A percentile compares a stretch with the other conserved stretches of the same genome.
These are phyloP conservation scores for Dicrostonyx torquatus DNA, from an alignment of 2,797 vertebrate species.

Conservation along the genomic window DNA sequence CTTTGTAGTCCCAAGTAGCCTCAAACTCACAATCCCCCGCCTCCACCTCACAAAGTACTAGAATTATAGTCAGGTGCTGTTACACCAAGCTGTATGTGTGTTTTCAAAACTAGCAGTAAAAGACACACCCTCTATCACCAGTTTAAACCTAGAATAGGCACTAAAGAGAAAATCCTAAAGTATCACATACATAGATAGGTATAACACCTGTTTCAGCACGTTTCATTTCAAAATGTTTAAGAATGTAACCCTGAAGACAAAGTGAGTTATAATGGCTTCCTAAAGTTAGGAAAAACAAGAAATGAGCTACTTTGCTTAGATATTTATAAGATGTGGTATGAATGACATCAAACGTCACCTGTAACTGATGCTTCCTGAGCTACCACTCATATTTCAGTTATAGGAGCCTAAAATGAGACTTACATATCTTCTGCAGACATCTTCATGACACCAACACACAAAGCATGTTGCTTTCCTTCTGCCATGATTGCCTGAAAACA, in stretches of 20 bases:
- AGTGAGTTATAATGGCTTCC: conserved; percentile 31
- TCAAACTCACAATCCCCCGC: not conserved
- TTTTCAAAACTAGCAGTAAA: conserved; percentile 68
- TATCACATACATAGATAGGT: conserved; percentile 31
- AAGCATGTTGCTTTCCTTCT: conserved; percentile 97
- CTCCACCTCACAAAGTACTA: not conserved
- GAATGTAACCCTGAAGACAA: conserved; percentile 28
- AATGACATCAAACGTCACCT: conserved; percentile 61
- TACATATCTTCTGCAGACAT: conserved; percentile 97
- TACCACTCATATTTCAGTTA: conserved; percentile 41
- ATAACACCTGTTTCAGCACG: conserved; percentile 52
- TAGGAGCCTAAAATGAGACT: conserved; percentile 64
- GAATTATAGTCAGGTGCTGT: not conserved
- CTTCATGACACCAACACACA: conserved; percentile 99
- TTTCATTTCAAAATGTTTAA: conserved; percentile 57
- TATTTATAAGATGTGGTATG: conserved; percentile 49
- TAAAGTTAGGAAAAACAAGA: conserved; percentile 53
- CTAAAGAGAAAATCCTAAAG: conserved; percentile 54
- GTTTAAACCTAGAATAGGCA: conserved; percentile 34
- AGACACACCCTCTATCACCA: not conserved
- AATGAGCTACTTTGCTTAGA: conserved; percentile 54
- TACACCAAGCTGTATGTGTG: not conserved
- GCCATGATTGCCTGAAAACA: conserved; percentile 93
- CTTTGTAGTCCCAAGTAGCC: not conserved
- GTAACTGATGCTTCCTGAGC: conserved; percentile 57